Percentiles rank a stretch among this genome's conserved stretches.
Conservation (phyloP, 2,113 vertebrate genomes). For the Pantherophis guttatus region DNA sequence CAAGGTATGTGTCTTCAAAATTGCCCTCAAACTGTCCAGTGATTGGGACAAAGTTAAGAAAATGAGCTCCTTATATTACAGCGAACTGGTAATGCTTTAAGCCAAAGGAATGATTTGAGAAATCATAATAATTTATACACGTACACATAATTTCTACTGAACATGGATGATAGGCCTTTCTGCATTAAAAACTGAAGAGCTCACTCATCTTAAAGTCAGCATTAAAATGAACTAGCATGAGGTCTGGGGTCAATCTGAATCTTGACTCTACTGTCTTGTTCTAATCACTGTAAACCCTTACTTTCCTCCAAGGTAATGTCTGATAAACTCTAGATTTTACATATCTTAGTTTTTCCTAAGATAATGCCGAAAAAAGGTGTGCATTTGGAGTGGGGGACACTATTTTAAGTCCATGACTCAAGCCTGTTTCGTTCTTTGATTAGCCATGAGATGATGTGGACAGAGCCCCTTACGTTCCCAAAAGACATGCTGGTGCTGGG, state of each 20-base stretch:
- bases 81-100: not conserved
- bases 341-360: not conserved
- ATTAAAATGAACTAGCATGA: not conserved
- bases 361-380: not conserved
- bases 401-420: not conserved
- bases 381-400: not conserved
- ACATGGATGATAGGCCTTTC: not conserved
- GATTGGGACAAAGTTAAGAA: not conserved
- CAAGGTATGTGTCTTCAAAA: not conserved
- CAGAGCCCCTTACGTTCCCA: not conserved
- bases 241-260: not conserved
- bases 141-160: not conserved
- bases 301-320: not conserved
- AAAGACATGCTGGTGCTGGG: not conserved
- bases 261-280: not conserved
- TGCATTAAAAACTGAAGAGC: not conserved
- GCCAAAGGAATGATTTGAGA: not conserved
- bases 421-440: not conserved
- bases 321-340: not conserved
- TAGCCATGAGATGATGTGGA: not conserved
- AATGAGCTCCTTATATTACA: not conserved
- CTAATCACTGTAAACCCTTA: not conserved
- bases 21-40: not conserved
- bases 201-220: not conserved
- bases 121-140: not conserved